Base-by-base conservation (phyloP, 2,888 invertebrate species). In the Trachelus iudaicus region DNA sequence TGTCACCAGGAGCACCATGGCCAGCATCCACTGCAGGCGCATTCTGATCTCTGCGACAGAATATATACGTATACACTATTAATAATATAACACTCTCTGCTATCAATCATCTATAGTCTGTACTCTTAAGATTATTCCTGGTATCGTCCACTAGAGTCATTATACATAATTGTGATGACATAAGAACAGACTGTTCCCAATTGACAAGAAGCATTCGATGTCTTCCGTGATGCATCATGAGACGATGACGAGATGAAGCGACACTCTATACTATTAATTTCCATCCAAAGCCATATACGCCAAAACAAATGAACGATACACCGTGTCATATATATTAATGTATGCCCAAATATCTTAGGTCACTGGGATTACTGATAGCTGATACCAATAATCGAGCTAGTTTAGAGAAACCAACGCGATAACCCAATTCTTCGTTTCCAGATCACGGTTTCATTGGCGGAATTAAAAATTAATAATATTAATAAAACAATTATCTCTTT, bases 1-100 rank as follows among this genome's bases (percentile, higher is more conserved):
- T 40, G 83, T 83, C 69, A 88, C 84, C 15, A 91, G 77, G 76
- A 90, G 85, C 69, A 88, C 78, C 75, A 87, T 88, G 74, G 90
- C 79, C 75, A 90, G 81, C 76, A 92, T 83, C 80, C 90, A 81
- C 78, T 90, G 87, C 79, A 90, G 81, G 85, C 84, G 76, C 90
- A 90, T 90, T 83, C 80, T 84, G 79, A 85, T 82, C 77, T 82
- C 86, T 87, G 81, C 15, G 79, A 81, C 73, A 74, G 40, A 9
- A 40, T 6, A 40, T 6, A 23, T 40, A 40, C 13, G 23, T 0
- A 2, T 40, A 40, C 13, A 13, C 37, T 13, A 3, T 37, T 12
- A 40, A 40, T 40, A 15, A 40, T 40, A 15, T 13, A 4, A 15
- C 4, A 4, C 4, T 40, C 4, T 40, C 6, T 40, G 15, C 37